phyloP scores from a whole-genome alignment of 2,888 invertebrate species.

The Pammene aurita region DNA sequence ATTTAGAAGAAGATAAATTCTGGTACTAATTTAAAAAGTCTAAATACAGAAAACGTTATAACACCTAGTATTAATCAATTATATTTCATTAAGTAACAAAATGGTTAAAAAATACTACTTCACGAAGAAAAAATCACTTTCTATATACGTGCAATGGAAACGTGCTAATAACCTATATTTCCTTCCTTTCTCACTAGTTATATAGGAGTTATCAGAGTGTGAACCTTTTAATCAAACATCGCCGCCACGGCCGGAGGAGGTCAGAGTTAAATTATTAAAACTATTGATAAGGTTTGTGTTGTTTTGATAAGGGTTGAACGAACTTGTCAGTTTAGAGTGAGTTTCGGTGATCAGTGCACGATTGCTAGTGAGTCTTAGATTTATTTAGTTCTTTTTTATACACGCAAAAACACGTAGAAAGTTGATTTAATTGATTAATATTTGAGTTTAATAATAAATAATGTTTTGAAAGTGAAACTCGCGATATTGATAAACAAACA shows the following conservation, averaged over 20 bases:
- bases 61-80: not conserved
- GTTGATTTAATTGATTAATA: too few relatives aligned
- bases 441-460: too few relatives aligned
- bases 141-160: constrained; percentile 50
- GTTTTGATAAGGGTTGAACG: constrained; percentile 28
- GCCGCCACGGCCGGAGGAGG: constrained; percentile 23
- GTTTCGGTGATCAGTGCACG: constrained; percentile 6
- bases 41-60: too few relatives aligned
- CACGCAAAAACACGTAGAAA: not conserved
- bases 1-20: too few relatives aligned
- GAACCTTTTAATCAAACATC: constrained; percentile 48
- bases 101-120: not conserved
- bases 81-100: not conserved
- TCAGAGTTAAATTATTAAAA: constrained; percentile 16
- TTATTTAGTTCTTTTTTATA: not conserved
- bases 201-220: constrained; percentile 52
- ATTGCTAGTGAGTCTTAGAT: constrained; percentile 8
- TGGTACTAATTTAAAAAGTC: too few relatives aligned
- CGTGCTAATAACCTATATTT: constrained; percentile 52
- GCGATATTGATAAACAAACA: too few relatives aligned
- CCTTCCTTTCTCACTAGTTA: constrained; percentile 55
- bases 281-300: constrained; percentile 34
- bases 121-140: constrained; percentile 11
- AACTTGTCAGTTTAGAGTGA: constrained; percentile 21
- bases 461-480: too few relatives aligned